Conservation (phyloP, 2,888 invertebrate genomes). For the Tinea pellionella region DNA sequence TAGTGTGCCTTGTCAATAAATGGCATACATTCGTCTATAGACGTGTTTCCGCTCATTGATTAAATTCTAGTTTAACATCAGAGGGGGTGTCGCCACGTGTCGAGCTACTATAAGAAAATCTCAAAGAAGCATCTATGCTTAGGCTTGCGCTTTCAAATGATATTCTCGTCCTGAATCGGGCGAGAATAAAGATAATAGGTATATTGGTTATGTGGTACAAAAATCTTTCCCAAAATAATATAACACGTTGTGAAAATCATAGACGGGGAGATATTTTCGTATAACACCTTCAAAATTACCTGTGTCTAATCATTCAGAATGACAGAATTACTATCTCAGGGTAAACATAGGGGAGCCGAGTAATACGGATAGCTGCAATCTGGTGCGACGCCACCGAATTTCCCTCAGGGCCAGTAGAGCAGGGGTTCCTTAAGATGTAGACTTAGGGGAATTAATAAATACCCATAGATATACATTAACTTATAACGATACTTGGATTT, state of each 20-base stretch:
- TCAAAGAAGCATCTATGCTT: too few species aligned
- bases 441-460: slow-evolving; percentile 20
- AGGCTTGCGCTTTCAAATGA: too few species aligned
- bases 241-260: neutral
- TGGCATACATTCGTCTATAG: too few species aligned
- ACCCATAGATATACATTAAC: slow-evolving; percentile 15
- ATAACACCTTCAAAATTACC: slow-evolving; percentile 21
- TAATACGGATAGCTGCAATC: slow-evolving; percentile 58
- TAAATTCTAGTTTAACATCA: too few species aligned
- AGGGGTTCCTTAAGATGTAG: slow-evolving; percentile 14
- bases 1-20: too few species aligned
- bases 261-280: neutral
- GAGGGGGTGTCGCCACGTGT: too few species aligned
- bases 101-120: too few species aligned
- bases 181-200: too few species aligned
- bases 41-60: too few species aligned
- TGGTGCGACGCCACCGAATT: slow-evolving; percentile 50
- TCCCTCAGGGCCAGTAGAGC: slow-evolving; percentile 37
- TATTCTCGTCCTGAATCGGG: too few species aligned
- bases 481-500: slow-evolving; percentile 2
- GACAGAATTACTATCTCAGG: slow-evolving; percentile 33
- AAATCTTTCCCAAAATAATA: too few species aligned
- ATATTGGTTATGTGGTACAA: too few species aligned
- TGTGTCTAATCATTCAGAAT: slow-evolving; percentile 52
- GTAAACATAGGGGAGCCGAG: slow-evolving; percentile 55